Conservation (phyloP, 2,113 vertebrate species). For the Acrocephalus arundinaceus region DNA sequence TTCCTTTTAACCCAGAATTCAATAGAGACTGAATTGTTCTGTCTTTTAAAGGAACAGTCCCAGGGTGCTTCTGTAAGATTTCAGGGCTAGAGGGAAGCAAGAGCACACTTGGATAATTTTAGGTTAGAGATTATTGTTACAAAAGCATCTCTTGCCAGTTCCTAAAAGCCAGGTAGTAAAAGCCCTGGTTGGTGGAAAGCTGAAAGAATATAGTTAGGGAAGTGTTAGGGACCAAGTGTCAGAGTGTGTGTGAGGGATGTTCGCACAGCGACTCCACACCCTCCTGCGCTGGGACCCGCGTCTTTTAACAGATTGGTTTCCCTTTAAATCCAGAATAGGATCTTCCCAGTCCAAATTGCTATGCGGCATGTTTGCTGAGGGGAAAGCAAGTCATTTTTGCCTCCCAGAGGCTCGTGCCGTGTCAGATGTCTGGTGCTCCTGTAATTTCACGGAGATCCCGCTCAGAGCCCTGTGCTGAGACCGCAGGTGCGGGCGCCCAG, state of each 20-base stretch:
- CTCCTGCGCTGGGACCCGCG: neutral
- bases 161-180: neutral
- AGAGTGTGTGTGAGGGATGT: rapidly evolving
- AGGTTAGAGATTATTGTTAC: neutral
- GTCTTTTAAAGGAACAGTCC: neutral
- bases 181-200: neutral
- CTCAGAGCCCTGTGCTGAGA: neutral
- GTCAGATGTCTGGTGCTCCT: neutral
- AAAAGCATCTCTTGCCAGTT: neutral
- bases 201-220: neutral
- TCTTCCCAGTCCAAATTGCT: constrained; percentile 22
- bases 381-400: neutral
- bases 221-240: rapidly evolving
- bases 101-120: neutral
- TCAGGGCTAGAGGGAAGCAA: neutral
- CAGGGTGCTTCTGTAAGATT: neutral
- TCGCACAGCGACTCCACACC: rapidly evolving
- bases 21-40: neutral
- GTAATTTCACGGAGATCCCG: neutral
- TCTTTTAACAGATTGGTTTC: neutral
- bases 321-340: neutral
- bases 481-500: neutral
- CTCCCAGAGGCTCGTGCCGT: neutral
- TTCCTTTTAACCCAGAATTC: neutral
- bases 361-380: neutral